These are phyloP conservation scores for Rhombomys opimus DNA, from an alignment of 2,113 vertebrate species.

Conservation along the genomic window DNA sequence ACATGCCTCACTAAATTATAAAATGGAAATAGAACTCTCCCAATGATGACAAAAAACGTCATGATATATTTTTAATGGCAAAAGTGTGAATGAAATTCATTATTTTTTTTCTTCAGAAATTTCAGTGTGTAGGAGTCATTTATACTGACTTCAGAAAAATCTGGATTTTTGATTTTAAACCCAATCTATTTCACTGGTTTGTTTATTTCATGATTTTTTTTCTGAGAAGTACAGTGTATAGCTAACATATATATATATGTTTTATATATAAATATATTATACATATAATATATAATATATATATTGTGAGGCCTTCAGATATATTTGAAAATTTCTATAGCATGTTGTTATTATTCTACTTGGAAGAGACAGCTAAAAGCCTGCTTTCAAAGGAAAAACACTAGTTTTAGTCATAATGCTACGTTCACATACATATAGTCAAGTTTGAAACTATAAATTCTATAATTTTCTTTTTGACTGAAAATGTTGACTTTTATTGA, in stretches of 20 bases:
- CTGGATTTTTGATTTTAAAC: slow-evolving; percentile 29
- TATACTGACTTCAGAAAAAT: not conserved
- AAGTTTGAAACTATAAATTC: slow-evolving; percentile 17
- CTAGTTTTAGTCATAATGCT: slow-evolving; percentile 30
- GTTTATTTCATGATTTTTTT: not conserved
- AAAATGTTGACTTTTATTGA: slow-evolving; percentile 29
- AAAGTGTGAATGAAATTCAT: not conserved
- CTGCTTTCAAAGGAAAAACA: slow-evolving; percentile 25
- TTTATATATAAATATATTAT: slow-evolving; percentile 7
- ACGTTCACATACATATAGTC: not conserved
- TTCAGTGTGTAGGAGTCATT: not conserved
- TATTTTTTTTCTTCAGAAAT: slow-evolving; percentile 15
- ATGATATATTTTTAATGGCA: not conserved
- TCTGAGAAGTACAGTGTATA: not conserved
- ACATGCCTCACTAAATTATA: not conserved
- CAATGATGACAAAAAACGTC: not conserved
- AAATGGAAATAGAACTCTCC: not conserved
- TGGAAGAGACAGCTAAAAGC: not conserved
- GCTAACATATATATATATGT: not conserved
- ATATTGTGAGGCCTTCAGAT: not conserved
- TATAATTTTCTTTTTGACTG: slow-evolving; percentile 31
- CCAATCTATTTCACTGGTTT: slow-evolving; percentile 18
- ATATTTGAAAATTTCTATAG: not conserved
- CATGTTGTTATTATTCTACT: slow-evolving; percentile 21
- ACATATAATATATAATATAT: not conserved